Conservation (phyloP, 2,888 invertebrate species). For the Synergus laeviventris region DNA sequence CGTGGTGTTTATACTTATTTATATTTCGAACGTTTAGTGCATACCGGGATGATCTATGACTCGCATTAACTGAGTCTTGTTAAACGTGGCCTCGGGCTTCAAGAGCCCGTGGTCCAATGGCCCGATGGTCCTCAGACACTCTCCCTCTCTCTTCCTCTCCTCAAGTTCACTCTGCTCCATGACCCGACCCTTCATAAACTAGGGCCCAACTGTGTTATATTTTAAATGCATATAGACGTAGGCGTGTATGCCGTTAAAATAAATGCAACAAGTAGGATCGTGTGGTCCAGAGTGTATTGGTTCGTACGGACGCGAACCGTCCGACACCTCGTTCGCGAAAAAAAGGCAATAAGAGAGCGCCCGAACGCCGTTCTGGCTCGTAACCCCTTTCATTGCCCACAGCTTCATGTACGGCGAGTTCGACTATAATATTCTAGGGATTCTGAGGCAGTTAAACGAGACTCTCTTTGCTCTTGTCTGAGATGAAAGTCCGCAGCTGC, state of each 20-base stretch:
- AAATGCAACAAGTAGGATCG: slow-evolving; percentile 66
- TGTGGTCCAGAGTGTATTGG: slow-evolving; percentile 62
- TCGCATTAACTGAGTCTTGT: slow-evolving; percentile 75
- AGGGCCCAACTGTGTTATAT: slow-evolving; percentile 74
- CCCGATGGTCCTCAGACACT: slow-evolving; percentile 49
- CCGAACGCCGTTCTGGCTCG: slow-evolving; percentile 46
- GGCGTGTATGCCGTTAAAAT: slow-evolving; percentile 73
- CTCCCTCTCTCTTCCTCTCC: slow-evolving; percentile 52
- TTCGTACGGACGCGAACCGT: slow-evolving; percentile 63
- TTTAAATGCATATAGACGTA: slow-evolving; percentile 74
- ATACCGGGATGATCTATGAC: slow-evolving; percentile 73
- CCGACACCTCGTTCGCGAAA: slow-evolving; percentile 67
- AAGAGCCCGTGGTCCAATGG: slow-evolving; percentile 54
- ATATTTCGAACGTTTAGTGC: slow-evolving; percentile 73
- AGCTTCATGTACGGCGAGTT: slow-evolving; percentile 45
- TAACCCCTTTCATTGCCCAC: slow-evolving; percentile 54
- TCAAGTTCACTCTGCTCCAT: slow-evolving; percentile 60
- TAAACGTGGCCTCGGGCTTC: slow-evolving; percentile 70
- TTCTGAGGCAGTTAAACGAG: slow-evolving; percentile 50
- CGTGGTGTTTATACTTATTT: slow-evolving; percentile 74
- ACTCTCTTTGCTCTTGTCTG: slow-evolving; percentile 43
- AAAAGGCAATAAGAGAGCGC: slow-evolving; percentile 44
- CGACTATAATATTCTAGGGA: slow-evolving; percentile 50
- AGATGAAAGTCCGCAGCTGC: slow-evolving; percentile 43
- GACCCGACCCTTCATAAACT: slow-evolving; percentile 76